phyloP scores from a whole-genome alignment of 2,113 vertebrate genomes.

The Rhagologus leucostigma region DNA sequence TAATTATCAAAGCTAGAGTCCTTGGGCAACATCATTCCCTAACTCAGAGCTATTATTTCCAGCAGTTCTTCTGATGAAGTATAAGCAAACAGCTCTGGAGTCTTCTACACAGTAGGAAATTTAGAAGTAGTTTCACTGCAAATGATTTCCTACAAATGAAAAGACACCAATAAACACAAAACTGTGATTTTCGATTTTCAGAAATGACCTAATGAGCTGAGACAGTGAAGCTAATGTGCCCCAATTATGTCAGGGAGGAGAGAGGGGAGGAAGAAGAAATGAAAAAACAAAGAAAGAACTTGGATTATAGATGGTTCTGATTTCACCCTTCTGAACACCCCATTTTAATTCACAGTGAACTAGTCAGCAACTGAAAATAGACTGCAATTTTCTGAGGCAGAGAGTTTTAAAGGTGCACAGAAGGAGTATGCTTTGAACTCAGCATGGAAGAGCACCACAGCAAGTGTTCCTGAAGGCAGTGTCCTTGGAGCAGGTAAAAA shows the following conservation, averaged over 20 bases:
- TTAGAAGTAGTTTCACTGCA: background rate
- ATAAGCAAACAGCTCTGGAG: background rate
- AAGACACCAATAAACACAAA: constrained; percentile 6
- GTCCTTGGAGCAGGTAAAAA: background rate
- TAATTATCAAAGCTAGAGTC: background rate
- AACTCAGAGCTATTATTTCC: constrained; percentile 8
- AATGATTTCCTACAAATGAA: background rate
- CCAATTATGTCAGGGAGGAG: background rate
- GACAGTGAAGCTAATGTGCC: constrained; percentile 19
- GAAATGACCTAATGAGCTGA: constrained; percentile 37
- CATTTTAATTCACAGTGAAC: background rate
- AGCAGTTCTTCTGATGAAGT: constrained; percentile 6
- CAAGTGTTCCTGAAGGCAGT: background rate
- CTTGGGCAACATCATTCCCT: background rate
- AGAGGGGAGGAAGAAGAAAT: background rate
- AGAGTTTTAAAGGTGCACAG: background rate
- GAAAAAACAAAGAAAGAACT: background rate
- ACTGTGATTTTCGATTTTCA: background rate
- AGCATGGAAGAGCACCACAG: background rate
- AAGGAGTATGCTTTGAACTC: background rate
- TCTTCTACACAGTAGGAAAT: background rate
- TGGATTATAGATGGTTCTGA: background rate
- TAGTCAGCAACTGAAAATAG: background rate
- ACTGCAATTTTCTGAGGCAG: background rate
- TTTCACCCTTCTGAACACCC: background rate